phyloP scores from a whole-genome alignment of 2,797 vertebrate genomes.

The Ispidina picta region DNA sequence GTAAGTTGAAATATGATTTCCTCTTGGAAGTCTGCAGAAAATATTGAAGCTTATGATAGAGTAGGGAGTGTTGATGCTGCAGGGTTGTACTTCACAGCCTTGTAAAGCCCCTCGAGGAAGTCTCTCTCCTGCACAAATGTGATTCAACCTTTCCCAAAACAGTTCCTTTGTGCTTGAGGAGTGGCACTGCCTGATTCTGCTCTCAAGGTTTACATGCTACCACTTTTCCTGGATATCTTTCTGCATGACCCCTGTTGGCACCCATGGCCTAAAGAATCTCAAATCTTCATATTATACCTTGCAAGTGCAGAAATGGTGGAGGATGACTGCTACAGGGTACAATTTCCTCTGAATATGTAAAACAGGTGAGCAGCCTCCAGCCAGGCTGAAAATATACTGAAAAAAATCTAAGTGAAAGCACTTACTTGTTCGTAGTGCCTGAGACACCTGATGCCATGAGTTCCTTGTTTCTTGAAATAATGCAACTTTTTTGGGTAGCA shows the following conservation, averaged over 20 bases:
- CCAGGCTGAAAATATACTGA: background rate
- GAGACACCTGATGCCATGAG: background rate
- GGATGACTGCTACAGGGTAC: slow-evolving; percentile 1
- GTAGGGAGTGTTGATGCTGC: slow-evolving; percentile 32
- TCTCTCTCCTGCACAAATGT: slow-evolving; percentile 27
- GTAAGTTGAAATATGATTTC: background rate
- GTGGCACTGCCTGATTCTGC: background rate
- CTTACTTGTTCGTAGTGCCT: background rate
- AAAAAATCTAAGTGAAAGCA: background rate
- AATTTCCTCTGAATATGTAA: slow-evolving; percentile 31
- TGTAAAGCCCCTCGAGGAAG: slow-evolving; percentile 19
- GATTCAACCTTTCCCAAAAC: slow-evolving; percentile 31
- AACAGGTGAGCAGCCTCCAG: slow-evolving; percentile 3
- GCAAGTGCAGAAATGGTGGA: background rate
- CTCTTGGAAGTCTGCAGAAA: slow-evolving; percentile 26
- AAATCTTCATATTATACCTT: background rate
- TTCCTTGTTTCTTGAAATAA: background rate
- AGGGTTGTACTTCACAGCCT: slow-evolving; percentile 52
- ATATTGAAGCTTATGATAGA: background rate
- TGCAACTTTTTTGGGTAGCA: background rate
- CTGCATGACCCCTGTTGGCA: background rate
- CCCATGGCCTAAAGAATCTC: background rate
- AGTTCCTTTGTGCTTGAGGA: background rate
- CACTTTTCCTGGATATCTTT: slow-evolving; percentile 2
- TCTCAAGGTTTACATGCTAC: slow-evolving; percentile 4